A percentile compares a stretch with the other conserved stretches of the same genome.
Conservation (phyloP, 2,113 vertebrate species). For the Catharus bicknelli region DNA sequence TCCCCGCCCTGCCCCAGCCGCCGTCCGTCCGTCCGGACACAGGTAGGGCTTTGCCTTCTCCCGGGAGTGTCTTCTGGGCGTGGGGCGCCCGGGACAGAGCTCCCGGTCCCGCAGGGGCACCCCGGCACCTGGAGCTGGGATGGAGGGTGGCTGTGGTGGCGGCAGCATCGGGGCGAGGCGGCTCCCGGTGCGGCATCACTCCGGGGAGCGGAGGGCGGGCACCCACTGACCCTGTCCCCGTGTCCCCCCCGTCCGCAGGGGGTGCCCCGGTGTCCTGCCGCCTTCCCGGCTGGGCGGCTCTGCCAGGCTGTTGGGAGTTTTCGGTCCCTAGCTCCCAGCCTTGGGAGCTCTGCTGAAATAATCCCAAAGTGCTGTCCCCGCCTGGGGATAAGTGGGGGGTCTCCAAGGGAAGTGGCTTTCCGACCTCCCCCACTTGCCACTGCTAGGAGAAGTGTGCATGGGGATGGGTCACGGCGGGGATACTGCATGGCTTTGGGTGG, state of each 20-base stretch:
- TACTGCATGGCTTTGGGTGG: background rate
- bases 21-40: background rate
- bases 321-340: background rate
- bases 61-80: background rate
- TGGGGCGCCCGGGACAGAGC: background rate
- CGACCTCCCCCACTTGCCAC: fast-evolving
- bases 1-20: background rate
- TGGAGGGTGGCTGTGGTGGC: background rate
- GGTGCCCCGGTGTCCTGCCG: background rate
- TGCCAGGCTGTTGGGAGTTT: background rate
- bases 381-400: background rate
- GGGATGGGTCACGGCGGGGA: background rate
- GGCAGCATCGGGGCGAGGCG: background rate
- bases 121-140: background rate
- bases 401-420: background rate
- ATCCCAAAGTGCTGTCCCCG: background rate
- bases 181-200: background rate
- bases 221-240: background rate
- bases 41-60: conserved; percentile 7
- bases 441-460: background rate
- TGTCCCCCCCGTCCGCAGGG: background rate
- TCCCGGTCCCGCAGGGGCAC: background rate
- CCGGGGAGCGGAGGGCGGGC: background rate
- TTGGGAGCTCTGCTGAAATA: background rate
- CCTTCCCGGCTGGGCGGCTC: background rate